Evolutionary conservation across 2,113 vertebrate genomes (phyloP), one percentile per base, ranked within the genome.

Genomic region (Atlantisia rogersi): DNA sequence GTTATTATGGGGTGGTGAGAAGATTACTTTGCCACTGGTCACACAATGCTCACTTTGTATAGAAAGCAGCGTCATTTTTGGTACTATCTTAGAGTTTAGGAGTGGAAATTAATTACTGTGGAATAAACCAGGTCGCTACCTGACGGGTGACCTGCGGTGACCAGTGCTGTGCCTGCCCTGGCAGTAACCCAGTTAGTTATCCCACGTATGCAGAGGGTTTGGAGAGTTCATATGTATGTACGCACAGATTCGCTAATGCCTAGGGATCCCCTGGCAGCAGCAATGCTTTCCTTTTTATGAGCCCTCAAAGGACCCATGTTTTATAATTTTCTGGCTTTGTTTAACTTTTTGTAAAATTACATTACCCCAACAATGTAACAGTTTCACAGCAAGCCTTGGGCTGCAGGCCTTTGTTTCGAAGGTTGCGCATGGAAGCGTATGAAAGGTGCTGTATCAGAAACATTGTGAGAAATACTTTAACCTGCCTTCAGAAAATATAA

Each of bases 401-500:
- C 21, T 40, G 9, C 18, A 82, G 50, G 22, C 12, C 56, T 79
- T 31, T 16, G 13, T 58, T 78, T 82, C 9, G 3, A 69, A 75
- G 19, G 5, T 3, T 6, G 1, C 20, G 4, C 0, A 0, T 56
- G 19, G 21, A 83, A 75, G 6, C 9, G 2, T 37, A 11, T 28
- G 39, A 29, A 16, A 86, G 25, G 15, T 44, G 5, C 12, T 52
- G 18, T 14, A 3, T 20, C 26, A 13, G 22, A 28, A 28, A 53
- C 14, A 8, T 52, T 7, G 25, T 28, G 44, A 35, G n/a, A 50
- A 92, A 52, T 37, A 40, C 26, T 74, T 6, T 15, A 31, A 17
- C 59, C 10, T 32, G 24, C 39, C 40, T 46, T 63, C 56, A 29
- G 15, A 79, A 89, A 85, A 39, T 9, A 1, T 17, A 16, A 70